Base-by-base conservation (phyloP, 2,113 vertebrate genomes). In the Paratilapia polleni region DNA sequence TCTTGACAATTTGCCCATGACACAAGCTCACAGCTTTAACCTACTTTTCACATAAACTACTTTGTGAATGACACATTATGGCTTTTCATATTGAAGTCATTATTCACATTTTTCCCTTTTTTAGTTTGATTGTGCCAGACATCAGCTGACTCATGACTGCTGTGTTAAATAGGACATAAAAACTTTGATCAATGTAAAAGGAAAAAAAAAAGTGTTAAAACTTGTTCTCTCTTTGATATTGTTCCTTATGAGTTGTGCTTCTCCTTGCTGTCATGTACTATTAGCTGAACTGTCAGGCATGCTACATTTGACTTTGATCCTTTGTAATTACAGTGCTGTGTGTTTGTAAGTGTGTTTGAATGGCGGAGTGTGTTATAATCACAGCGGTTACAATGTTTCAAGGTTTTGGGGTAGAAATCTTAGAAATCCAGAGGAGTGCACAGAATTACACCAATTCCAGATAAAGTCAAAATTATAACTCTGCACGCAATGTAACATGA, bases 401-500 rank as follows among this genome's bases (percentile, higher is more conserved):
- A n/a, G 61, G 63, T 83, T 82, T 86, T 1, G n/a, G 61, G 80
- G 59, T 56, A 85, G 74, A 73, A 73, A 88, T 77, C 82, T 70
- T 87, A 8, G 81, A 88, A 86, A 86, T 85, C 78, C 81, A 78
- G 82, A 76, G 8, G 56, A 78, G 75, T 6, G 15, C 52, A 75
- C 31, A 36, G 66, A 82, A 78, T 43, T 49, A 52, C 83, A 90
- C 54, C 14, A 41, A 85, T 64, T 86, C 59, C 57, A 91, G 78
- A 91, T 85, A 47, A 34, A 77, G 66, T 81, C 80, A 63, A 89
- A 91, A 92, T 89, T 81, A 75, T 79, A 61, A 66, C 77, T 81
- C 86, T 77, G 90, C 92, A 94, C 89, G 88, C 89, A 88, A 92
- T 61, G 77, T 83, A 92, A 91, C 83, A 83, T 13, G 75, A 91